Conservation (phyloP, 2,888 invertebrate genomes). For the Pterobdella sp. region DNA sequence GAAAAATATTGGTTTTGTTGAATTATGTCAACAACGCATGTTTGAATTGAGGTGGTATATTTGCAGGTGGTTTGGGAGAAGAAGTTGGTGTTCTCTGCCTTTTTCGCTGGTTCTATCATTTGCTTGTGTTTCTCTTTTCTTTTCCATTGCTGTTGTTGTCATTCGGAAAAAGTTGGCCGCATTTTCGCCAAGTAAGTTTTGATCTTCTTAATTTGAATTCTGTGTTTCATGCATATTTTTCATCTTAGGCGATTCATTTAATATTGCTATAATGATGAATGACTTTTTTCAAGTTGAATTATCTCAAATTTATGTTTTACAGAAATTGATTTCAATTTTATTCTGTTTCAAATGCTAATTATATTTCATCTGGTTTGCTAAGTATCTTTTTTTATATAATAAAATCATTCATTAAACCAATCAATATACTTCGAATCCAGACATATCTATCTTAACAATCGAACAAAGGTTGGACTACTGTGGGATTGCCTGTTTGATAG, state of each 20-base stretch:
- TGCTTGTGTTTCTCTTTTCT: conserved; percentile 93
- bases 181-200: conserved; percentile 81
- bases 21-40: no score
- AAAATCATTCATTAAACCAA: no score
- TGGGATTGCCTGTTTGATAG: conserved; percentile 91
- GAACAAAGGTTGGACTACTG: conserved; percentile 80
- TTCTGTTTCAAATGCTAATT: background rate
- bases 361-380: no score
- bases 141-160: conserved; percentile 96
- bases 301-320: no score
- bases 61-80: conserved; percentile 60
- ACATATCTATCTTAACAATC: background rate
- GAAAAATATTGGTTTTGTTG: no score
- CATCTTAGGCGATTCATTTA: conserved; percentile 34
- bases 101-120: conserved; percentile 90
- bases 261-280: background rate
- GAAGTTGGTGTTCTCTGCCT: conserved; percentile 72
- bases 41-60: no score
- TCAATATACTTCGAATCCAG: background rate
- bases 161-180: conserved; percentile 91
- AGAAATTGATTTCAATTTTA: no score
- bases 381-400: no score
- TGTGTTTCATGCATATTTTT: background rate
- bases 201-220: background rate
- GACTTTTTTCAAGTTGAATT: background rate